These are phyloP conservation scores for Catocala sponsa DNA, from an alignment of 2,888 invertebrate species.

Conservation along the genomic window DNA sequence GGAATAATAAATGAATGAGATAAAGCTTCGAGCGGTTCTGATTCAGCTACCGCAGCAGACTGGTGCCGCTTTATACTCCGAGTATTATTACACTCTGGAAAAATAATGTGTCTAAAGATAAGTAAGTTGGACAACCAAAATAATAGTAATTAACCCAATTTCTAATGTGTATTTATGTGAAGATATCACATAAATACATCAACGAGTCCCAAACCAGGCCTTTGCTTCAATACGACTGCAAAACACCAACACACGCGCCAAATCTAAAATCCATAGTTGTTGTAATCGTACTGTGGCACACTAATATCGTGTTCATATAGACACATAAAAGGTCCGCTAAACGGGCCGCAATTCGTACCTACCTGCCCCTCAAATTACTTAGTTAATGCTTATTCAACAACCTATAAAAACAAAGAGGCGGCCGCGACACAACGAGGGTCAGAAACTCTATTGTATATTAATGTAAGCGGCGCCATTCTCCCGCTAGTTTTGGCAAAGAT, in stretches of 20 bases:
- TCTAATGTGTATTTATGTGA: constrained; percentile 7
- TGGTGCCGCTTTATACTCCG: not conserved
- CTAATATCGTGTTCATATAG: constrained; percentile 54
- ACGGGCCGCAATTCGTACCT: constrained; percentile 70
- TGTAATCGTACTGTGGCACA: constrained; percentile 42
- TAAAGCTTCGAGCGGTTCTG: not conserved
- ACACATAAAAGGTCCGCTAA: constrained; percentile 64
- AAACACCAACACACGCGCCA: constrained; percentile 4
- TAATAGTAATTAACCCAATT: constrained; percentile 7
- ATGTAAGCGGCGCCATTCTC: constrained; percentile 83
- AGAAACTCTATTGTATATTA: constrained; percentile 85
- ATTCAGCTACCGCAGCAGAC: not conserved
- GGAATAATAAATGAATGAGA: constrained; percentile 8
- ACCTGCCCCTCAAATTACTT: constrained; percentile 72
- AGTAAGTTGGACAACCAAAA: constrained; percentile 6
- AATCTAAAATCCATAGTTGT: constrained; percentile 32
- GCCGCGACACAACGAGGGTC: constrained; percentile 78
- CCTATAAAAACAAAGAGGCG: constrained; percentile 85
- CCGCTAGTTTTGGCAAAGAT: constrained; percentile 88
- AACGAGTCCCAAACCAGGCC: not conserved
- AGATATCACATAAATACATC: constrained; percentile 7
- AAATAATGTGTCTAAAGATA: constrained; percentile 7
- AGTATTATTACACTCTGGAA: not conserved
- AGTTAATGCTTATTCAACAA: constrained; percentile 81
- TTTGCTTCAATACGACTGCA: constrained; percentile 1